These are phyloP conservation scores for Ostrea edulis DNA, from an alignment of 1,140 invertebrate genomes.

Conservation along the genomic window DNA sequence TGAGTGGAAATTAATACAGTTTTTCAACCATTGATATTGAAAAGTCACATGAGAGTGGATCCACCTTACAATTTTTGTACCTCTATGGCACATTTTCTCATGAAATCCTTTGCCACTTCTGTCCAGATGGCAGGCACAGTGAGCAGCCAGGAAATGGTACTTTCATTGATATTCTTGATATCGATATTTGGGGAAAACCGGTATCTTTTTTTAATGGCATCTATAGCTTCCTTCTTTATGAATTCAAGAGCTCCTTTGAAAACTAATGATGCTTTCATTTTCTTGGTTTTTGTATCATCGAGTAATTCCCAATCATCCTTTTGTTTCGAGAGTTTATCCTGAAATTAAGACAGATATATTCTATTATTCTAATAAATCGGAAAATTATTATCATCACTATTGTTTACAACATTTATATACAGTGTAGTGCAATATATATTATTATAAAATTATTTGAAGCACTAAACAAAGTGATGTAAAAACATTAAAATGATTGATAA, in stretches of 20 bases:
- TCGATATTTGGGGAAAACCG: neutral
- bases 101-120: conserved; percentile 21
- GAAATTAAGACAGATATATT: neutral
- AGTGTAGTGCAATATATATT: no score
- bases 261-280: neutral
- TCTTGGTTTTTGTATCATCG: neutral
- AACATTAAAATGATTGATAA: no score
- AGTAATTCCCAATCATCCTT: neutral
- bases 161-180: neutral
- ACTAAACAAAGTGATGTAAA: no score
- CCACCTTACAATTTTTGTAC: neutral
- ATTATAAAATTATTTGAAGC: no score
- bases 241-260: neutral
- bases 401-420: no score
- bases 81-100: conserved; percentile 5
- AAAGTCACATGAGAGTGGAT: no score
- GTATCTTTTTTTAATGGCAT: neutral
- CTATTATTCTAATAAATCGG: no score
- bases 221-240: neutral
- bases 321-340: neutral
- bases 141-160: neutral
- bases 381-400: no score
- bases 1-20: no score
- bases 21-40: no score
- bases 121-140: conserved; percentile 23